phyloP scores from a whole-genome alignment of 2,888 invertebrate species.

The Eristalis pertinax region DNA sequence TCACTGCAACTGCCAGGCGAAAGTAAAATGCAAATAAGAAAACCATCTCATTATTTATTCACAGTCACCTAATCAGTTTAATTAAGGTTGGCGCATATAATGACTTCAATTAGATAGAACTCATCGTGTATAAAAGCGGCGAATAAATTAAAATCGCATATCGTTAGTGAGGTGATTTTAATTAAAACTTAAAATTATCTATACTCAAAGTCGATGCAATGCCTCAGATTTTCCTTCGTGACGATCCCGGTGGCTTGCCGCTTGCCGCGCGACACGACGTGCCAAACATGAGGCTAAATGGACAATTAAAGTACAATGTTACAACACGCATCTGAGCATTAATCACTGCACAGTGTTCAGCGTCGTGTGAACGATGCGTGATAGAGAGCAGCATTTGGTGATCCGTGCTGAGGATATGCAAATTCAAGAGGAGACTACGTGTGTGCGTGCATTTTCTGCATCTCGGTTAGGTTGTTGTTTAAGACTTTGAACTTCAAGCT shows the following conservation, averaged over 20 bases:
- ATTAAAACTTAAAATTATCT: constrained; percentile 55
- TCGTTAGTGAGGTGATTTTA: constrained; percentile 59
- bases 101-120: constrained; percentile 46
- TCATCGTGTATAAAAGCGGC: constrained; percentile 18
- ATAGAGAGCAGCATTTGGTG: neutral
- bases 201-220: neutral
- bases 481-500: neutral
- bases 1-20: neutral
- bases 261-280: neutral
- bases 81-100: constrained; percentile 58
- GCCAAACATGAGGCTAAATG: constrained; percentile 39
- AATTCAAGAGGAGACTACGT: neutral
- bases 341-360: constrained; percentile 48
- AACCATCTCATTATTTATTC: constrained; percentile 1
- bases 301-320: constrained; percentile 54
- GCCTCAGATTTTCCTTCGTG: constrained; percentile 23
- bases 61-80: constrained; percentile 51
- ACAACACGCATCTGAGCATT: constrained; percentile 55
- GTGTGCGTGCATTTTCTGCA: neutral
- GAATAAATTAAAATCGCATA: constrained; percentile 62
- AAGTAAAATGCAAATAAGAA: neutral
- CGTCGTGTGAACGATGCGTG: constrained; percentile 55
- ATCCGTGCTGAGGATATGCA: neutral
- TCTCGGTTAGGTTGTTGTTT: neutral
- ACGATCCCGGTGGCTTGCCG: neutral